Conservation (phyloP, 2,888 invertebrate species). For the Rhodophaea formosa region DNA sequence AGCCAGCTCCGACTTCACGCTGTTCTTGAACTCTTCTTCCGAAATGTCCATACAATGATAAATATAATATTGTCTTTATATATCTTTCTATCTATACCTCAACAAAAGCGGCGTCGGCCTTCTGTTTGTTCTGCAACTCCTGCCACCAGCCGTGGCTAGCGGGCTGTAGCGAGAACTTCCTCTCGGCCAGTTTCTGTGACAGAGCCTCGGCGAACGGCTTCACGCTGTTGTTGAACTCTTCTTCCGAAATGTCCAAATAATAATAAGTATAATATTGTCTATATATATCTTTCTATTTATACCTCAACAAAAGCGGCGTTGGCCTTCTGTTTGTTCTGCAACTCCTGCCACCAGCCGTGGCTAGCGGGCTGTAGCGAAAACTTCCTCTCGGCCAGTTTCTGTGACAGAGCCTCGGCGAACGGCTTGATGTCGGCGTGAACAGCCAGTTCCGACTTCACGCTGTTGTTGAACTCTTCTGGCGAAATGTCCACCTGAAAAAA, state of each 20-base stretch:
- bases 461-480: constrained; percentile 96
- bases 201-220: constrained; percentile 86
- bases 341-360: constrained; percentile 88
- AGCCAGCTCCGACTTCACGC: constrained; percentile 88
- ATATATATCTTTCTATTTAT: constrained; percentile 24
- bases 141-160: constrained; percentile 88
- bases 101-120: constrained; percentile 86
- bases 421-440: constrained; percentile 92
- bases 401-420: constrained; percentile 83
- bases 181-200: constrained; percentile 76
- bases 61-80: too few species aligned
- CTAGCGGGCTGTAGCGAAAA: constrained; percentile 79
- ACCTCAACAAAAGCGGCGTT: constrained; percentile 87
- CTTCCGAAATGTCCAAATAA: constrained; percentile 93
- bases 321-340: constrained; percentile 85
- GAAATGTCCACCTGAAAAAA: constrained; percentile 87
- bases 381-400: constrained; percentile 79
- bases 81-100: too few species aligned
- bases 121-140: constrained; percentile 84
- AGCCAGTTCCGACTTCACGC: constrained; percentile 88
- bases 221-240: constrained; percentile 96
- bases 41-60: too few species aligned
- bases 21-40: constrained; percentile 98
- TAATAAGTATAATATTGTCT: too few species aligned
- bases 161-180: constrained; percentile 81